Base-by-base conservation (phyloP, 1,140 invertebrate species). In the Bombus ignitus region DNA sequence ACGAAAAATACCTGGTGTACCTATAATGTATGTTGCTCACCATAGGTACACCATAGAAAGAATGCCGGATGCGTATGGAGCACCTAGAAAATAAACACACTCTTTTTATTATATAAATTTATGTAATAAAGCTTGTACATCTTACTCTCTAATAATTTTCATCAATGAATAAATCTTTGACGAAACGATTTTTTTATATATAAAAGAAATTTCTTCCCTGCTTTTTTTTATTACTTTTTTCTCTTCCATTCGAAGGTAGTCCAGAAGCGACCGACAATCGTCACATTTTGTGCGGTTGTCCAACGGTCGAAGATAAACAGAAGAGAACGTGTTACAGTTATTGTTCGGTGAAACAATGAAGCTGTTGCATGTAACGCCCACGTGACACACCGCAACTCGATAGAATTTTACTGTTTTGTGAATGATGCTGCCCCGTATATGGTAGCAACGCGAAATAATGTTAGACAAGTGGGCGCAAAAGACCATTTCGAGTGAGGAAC, bases 61-160 rank as follows among this genome's bases (percentile, higher is more conserved):
- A 94, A 99, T 99, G 98, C 99, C 99, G 1, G 99, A 99, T 96
- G 99, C 99, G 18, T 99, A 98, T 96, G 99, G 99, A 35, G 98
- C 98, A 42, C 98, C 98, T 25, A 98, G 95, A 91, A 96, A 93
- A 81, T 96, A 92, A 93, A 32, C 2, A n/a, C 22, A 13, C 42
- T 28, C 32, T 77, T 80, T 85, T 37, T 72, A 84, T 59, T 78
- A 32, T 44, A 70, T 18, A 76, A 18, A 28, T 62, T n/a, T n/a
- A n/a, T 62, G 4, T 6, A 87, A 44, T 88, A 81, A 73, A 74
- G 32, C 57, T 1, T 47, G 59, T n/a, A 66, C 39, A 80, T 85
- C 47, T 35, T 66, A 68, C 42, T 70, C 25, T 35, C 1, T 53
- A 53, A 78, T 28, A 53, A 15, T 35, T n/a, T 44, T 8, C 18